These are phyloP conservation scores for Brachyhypopomus gauderio DNA, from an alignment of 2,113 vertebrate genomes.

Conservation along the genomic window DNA sequence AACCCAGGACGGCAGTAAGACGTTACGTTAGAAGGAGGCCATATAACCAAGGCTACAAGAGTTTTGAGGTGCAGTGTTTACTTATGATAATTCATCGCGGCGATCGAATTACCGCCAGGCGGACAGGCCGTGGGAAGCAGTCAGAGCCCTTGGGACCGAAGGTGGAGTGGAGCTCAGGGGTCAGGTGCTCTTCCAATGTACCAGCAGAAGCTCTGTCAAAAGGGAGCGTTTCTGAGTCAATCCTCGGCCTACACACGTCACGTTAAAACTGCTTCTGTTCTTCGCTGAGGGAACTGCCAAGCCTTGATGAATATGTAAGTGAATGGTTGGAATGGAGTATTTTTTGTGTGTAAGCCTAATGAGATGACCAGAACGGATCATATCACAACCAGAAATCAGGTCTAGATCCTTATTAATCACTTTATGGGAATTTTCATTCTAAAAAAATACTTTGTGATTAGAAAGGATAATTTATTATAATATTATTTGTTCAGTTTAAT, in stretches of 20 bases:
- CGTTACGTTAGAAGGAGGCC: not conserved
- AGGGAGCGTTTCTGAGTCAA: conserved; percentile 65
- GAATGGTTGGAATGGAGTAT: not conserved
- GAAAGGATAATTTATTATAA: too few relatives aligned
- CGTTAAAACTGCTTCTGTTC: conserved; percentile 67
- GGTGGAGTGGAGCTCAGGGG: conserved; percentile 75
- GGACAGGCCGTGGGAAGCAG: conserved; percentile 60
- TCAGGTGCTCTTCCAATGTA: conserved; percentile 54
- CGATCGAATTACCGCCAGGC: conserved; percentile 22
- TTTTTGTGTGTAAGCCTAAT: not conserved
- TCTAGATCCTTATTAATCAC: too few relatives aligned
- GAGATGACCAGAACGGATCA: not conserved
- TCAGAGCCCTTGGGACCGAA: conserved; percentile 70
- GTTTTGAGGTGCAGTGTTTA: conserved; percentile 32
- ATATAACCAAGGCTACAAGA: not conserved
- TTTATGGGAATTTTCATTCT: too few relatives aligned
- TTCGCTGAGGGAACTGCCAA: conserved; percentile 59
- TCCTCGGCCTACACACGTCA: conserved; percentile 61
- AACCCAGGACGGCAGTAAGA: too few relatives aligned
- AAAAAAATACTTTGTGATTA: too few relatives aligned
- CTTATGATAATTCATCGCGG: conserved; percentile 34
- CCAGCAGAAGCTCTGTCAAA: conserved; percentile 51
- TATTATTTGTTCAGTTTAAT: not conserved
- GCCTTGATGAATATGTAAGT: conserved; percentile 72
- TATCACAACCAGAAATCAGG: too few relatives aligned